Base-by-base conservation (phyloP, 1,140 invertebrate species). In the Pantala flavescens region DNA sequence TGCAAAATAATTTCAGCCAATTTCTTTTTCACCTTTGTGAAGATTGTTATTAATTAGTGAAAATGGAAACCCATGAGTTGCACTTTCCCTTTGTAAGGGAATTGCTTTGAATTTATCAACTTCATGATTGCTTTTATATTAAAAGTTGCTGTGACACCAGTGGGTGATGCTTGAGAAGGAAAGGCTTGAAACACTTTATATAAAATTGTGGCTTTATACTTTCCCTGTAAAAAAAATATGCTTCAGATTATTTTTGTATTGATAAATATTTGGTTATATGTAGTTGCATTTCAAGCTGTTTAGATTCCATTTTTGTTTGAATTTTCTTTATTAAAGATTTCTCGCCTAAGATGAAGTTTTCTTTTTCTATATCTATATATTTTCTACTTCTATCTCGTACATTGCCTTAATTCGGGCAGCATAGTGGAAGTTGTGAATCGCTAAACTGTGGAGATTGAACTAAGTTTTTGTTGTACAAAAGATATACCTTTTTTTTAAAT, bases 171-270 rank as follows among this genome's bases (percentile, higher is more conserved):
- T 19, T 21, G n/a, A 63, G 49, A 63, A 63, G n/a, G 49, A 63
- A 63, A 63, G 49, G 49, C 49, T 63, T 63, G 49, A 63, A 63
- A 63, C 49, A 19, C n/a, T 63, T 63, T 63, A 63, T 63, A 63
- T 63, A 63, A 63, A 63, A 19, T 63, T 63, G 14, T 63, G 49
- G 49, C 49, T 63, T 3, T 63, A 63, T 63, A 63, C 49, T 63
- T 63, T 63, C 49, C 49, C 49, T 63, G 49, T 63, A 63, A 63
- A 63, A 63, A 49, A 63, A 36, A 36, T 9, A 63, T 63, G 49
- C 49, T 63, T 63, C 49, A 21, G n/a, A 19, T 63, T 63, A 63
- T 63, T 63, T 63, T 63, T 63, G 49, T 63, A 63, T 63, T 63
- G 49, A 63, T 21, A 63, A 49, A 49, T 14, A 14, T 63, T 63